Evolutionary conservation across 2,797 vertebrate genomes (phyloP).

Genomic region (Syngnathus rostellatus): DNA sequence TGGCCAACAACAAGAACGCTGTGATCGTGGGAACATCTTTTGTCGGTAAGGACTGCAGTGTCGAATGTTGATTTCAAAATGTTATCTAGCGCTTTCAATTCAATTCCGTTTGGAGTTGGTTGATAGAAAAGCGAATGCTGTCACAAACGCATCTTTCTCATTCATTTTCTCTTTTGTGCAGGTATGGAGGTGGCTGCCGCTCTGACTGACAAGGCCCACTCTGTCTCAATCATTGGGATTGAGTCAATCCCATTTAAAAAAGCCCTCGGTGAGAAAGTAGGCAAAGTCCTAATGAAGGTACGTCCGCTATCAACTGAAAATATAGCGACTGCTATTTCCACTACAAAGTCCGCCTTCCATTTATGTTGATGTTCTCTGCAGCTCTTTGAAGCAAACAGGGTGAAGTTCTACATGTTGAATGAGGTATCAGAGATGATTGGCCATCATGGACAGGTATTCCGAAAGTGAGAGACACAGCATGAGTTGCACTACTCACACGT

Average conservation of each 20-base stretch:
- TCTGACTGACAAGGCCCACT: conserved; percentile 90
- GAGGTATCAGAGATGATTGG: conserved; percentile 93
- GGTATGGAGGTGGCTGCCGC: conserved; percentile 97
- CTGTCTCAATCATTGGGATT: conserved; percentile 89
- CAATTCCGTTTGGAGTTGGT: neutral
- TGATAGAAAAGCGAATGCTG: neutral
- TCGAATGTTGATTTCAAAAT: neutral
- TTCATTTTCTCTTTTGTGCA: conserved; percentile 40
- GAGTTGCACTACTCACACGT: conserved; percentile 14
- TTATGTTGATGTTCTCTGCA: conserved; percentile 44
- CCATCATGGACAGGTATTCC: conserved; percentile 94
- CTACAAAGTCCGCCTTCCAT: conserved; percentile 10
- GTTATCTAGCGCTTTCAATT: too few species aligned
- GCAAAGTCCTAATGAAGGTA: conserved; percentile 93
- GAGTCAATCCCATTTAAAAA: conserved; percentile 87
- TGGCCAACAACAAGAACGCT: conserved; percentile 86
- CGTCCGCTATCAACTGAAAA: neutral
- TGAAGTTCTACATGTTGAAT: conserved; percentile 99
- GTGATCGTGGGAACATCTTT: conserved; percentile 96
- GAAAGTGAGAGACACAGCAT: conserved; percentile 74
- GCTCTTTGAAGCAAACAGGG: conserved; percentile 91
- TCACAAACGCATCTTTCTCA: neutral
- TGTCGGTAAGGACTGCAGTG: conserved; percentile 74
- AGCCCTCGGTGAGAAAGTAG: conserved; percentile 89
- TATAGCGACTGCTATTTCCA: conserved; percentile 9